Percentiles rank a stretch among this genome's conserved stretches.
phyloP scores from a whole-genome alignment of 2,888 invertebrate genomes.

The Drosophila antonietae region DNA sequence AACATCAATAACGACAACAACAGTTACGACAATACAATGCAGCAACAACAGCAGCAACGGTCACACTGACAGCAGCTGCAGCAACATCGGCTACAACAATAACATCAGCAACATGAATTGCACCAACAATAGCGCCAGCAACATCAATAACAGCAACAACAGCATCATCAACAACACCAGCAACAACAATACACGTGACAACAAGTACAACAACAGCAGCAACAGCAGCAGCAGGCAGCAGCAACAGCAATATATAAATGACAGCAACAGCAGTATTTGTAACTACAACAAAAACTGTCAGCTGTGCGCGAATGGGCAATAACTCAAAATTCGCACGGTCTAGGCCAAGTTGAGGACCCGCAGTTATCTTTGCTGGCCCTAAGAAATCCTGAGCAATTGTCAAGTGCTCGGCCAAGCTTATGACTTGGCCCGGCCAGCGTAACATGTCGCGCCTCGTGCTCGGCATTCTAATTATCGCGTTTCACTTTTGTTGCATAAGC shows the following conservation, averaged over 20 bases:
- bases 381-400: conserved; percentile 49
- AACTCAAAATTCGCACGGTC: conserved; percentile 59
- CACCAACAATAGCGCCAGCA: neutral
- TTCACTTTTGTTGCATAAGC: conserved; percentile 52
- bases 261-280: conserved; percentile 7
- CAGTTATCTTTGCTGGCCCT: conserved; percentile 23
- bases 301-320: conserved; percentile 52
- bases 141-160: neutral
- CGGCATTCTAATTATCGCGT: conserved; percentile 74
- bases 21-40: neutral
- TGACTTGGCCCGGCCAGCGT: conserved; percentile 8
- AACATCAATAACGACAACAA: neutral
- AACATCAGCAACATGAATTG: neutral
- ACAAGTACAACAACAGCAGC: neutral
- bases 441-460: conserved; percentile 49
- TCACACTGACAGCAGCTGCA: neutral
- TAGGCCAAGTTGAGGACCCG: conserved; percentile 24
- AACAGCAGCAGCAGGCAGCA: neutral
- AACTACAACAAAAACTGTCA: conserved; percentile 53
- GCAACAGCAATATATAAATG: neutral
- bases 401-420: conserved; percentile 31
- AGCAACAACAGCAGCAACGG: neutral
- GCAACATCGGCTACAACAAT: neutral
- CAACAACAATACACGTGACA: neutral
- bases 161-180: conserved; percentile 15